Percentiles rank a stretch among this genome's conserved stretches.
These are phyloP conservation scores for Caenorhabditis elegans DNA, from an alignment of 1,140 invertebrate species.

Conservation along the genomic window DNA sequence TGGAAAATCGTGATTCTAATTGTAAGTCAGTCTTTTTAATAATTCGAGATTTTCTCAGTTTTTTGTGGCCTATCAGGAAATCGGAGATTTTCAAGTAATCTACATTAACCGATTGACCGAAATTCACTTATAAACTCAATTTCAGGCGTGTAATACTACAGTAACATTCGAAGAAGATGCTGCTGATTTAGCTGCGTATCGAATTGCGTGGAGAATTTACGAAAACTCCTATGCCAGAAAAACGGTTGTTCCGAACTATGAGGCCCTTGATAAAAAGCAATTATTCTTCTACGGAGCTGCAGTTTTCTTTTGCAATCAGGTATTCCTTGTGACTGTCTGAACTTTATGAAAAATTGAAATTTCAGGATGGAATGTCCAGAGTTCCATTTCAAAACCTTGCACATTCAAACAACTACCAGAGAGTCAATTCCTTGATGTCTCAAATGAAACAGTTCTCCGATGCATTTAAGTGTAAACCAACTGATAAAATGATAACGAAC, in stretches of 20 bases:
- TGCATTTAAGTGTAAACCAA: constrained; percentile 7
- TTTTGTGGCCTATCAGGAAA: too few species aligned
- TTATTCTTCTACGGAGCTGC: constrained; percentile 6
- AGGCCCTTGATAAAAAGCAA: background rate
- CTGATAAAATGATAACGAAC: background rate
- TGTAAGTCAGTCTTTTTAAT: too few species aligned
- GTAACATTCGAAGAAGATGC: constrained; percentile 10
- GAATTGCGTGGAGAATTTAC: background rate
- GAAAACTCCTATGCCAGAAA: background rate
- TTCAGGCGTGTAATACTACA: background rate
- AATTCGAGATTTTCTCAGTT: too few species aligned
- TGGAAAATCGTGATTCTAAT: too few species aligned
- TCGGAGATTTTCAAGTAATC: too few species aligned
- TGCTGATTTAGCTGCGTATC: background rate
- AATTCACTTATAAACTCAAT: too few species aligned
- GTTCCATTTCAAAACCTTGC: too few species aligned
- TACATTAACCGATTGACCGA: too few species aligned
- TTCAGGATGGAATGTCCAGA: background rate
- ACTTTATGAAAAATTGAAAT: too few species aligned
- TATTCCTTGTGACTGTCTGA: too few species aligned
- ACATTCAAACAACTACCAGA: background rate
- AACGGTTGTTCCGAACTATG: background rate
- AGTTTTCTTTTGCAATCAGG: background rate
- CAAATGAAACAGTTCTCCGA: background rate
- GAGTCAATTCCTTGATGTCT: constrained; percentile 4